Conservation (phyloP, 1,140 invertebrate species). For the Lepeophtheirus salmonis region DNA sequence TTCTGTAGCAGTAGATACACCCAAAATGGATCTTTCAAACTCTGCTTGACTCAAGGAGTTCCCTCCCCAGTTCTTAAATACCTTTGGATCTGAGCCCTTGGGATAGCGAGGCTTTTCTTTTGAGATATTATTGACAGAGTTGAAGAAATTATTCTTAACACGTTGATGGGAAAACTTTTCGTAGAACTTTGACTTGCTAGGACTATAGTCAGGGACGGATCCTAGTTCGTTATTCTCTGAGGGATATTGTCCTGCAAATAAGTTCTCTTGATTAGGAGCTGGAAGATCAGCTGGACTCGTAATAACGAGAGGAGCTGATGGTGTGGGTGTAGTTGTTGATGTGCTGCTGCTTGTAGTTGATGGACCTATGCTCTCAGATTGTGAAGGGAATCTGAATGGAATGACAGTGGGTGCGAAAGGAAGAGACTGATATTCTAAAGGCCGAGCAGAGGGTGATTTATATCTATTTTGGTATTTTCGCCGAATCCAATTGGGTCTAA, state of each 20-base stretch:
- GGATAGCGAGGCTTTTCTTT: not conserved
- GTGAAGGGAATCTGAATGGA: not conserved
- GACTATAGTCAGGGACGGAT: not conserved
- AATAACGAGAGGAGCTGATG: not conserved
- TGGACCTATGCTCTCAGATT: not conserved
- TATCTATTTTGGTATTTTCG: not conserved
- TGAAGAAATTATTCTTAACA: not conserved
- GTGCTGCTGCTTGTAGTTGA: not conserved
- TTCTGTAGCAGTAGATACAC: slow-evolving; percentile 17
- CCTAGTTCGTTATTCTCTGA: not conserved
- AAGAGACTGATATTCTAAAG: not conserved
- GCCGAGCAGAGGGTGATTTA: not conserved
- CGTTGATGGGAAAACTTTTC: not conserved
- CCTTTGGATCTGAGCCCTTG: not conserved
- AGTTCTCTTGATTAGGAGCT: no score
- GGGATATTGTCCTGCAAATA: no score
- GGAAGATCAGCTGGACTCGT: no score
- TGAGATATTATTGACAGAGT: not conserved
- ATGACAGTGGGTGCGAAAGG: not conserved
- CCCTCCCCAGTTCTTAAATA: slow-evolving; percentile 11
- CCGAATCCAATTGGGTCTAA: not conserved
- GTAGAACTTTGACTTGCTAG: not conserved
- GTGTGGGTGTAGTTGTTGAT: not conserved
- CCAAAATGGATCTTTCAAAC: slow-evolving; percentile 16
- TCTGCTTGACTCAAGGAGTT: slow-evolving; percentile 12